phyloP scores from a whole-genome alignment of 1,140 invertebrate species.

The Coelopa frigida region DNA sequence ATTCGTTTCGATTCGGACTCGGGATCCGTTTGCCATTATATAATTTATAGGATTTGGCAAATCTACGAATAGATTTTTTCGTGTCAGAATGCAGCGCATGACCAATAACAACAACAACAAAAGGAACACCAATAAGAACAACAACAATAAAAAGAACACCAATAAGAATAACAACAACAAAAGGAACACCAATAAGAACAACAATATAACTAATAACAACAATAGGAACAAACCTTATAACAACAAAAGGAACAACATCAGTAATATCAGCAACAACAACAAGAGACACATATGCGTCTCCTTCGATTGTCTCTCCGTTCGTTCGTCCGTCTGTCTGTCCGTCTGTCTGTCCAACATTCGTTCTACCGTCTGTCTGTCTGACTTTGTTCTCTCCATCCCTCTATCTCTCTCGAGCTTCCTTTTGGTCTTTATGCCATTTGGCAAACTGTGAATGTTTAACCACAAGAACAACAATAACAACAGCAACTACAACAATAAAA shows the following conservation, averaged over 20 bases:
- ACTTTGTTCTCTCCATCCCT: no score
- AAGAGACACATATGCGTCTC: no score
- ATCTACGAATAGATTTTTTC: constrained; percentile 12
- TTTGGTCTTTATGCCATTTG: no score
- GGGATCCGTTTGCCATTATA: constrained; percentile 24
- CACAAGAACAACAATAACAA: background rate
- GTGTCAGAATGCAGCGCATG: constrained; percentile 36
- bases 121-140: constrained; percentile 2
- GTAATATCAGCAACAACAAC: background rate
- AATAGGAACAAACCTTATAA: background rate
- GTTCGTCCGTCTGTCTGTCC: no score
- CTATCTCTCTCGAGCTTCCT: no score
- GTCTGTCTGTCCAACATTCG: no score
- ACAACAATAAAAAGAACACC: background rate
- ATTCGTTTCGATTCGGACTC: constrained; percentile 2
- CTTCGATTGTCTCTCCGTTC: no score
- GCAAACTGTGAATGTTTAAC: no score
- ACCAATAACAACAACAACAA: constrained; percentile 6
- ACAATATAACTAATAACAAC: background rate
- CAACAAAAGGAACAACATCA: constrained; percentile 7
- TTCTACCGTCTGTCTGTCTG: no score
- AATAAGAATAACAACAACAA: background rate
- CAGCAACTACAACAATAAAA: constrained; percentile 3
- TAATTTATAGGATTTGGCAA: constrained; percentile 35
- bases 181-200: background rate